Base-by-base conservation (phyloP, 2,888 invertebrate species). In the Dysmachus trigonus region DNA sequence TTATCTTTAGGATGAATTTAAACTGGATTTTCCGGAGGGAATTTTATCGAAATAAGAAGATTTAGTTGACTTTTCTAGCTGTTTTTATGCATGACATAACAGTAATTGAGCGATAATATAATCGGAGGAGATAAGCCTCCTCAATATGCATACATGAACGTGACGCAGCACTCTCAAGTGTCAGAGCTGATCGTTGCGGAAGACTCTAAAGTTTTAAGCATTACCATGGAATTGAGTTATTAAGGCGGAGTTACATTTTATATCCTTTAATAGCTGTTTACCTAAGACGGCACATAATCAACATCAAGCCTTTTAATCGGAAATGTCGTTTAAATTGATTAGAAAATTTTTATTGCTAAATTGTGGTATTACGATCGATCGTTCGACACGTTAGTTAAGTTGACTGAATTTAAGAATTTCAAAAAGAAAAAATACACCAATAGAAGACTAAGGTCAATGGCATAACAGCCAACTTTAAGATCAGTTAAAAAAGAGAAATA, bases 31-130 rank as follows among this genome's bases (percentile, higher is more conserved):
- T 81, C 81, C 81, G 33, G 53, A 81, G 81, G 15, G 81, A 62
- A 35, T 33, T 51, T 53, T 81, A 81, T 81, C 81, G 81, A 81
- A 81, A 81, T 81, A 81, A 81, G 81, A 81, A 81, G 81, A 81
- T 81, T 81, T 81, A 81, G 81, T 81, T 81, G 81, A 62, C 62
- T 81, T 81, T 81, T 81, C 81, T 81, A 81, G 81, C 81, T 81
- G 81, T 81, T 81, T 81, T 81, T 81, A 81, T 81, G 81, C 81
- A 81, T 81, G 81, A 81, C 81, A 81, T 81, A 81, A 81, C 81
- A 81, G 81, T 81, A 81, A 81, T 81, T 81, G 81, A 81, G 53
- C 51, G 81, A 81, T 81, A 81, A 81, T 81, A 81, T 81, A 81
- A 81, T 81, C 62, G 33, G 35, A 81, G 81, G 81, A 81, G 81